A percentile compares a stretch with the other conserved stretches of the same genome.
phyloP scores from a whole-genome alignment of 1,140 invertebrate genomes.

The Sinella curviseta region DNA sequence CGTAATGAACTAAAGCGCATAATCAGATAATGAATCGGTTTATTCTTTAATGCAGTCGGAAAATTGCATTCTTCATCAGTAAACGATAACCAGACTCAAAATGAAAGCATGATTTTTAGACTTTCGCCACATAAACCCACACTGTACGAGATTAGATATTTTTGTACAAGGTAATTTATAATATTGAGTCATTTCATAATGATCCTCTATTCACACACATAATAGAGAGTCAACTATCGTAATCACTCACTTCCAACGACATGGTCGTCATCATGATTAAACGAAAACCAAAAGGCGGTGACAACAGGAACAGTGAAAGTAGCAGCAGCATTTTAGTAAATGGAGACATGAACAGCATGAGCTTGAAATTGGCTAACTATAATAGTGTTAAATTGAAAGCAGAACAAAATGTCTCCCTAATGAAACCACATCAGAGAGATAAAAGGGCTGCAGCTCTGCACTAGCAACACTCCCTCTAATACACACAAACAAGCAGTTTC shows the following conservation, averaged over 20 bases:
- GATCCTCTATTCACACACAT: background rate
- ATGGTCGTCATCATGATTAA: background rate
- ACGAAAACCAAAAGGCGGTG: background rate
- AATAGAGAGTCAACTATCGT: background rate
- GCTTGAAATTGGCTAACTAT: conserved; percentile 13
- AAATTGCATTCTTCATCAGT: too few species aligned
- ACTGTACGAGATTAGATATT: too few species aligned
- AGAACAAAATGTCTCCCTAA: conserved; percentile 26
- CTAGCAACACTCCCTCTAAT: background rate
- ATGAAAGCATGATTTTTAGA: too few species aligned
- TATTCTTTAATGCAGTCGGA: background rate
- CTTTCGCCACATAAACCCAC: too few species aligned
- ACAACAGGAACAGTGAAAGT: background rate
- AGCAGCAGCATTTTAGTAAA: background rate
- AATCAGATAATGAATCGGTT: background rate
- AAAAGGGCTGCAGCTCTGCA: conserved; percentile 1
- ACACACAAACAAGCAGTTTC: background rate
- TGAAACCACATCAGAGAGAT: conserved; percentile 25
- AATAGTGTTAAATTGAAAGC: conserved; percentile 26
- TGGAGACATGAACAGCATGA: background rate
- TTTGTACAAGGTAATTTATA: background rate
- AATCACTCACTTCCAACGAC: background rate
- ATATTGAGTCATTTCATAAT: conserved; percentile 7
- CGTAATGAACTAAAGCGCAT: background rate
- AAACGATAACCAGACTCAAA: too few species aligned